Evolutionary conservation across 2,888 invertebrate genomes (phyloP), one percentile per base, ranked within the genome.

Genomic region (Cataglyphis albicans): DNA sequence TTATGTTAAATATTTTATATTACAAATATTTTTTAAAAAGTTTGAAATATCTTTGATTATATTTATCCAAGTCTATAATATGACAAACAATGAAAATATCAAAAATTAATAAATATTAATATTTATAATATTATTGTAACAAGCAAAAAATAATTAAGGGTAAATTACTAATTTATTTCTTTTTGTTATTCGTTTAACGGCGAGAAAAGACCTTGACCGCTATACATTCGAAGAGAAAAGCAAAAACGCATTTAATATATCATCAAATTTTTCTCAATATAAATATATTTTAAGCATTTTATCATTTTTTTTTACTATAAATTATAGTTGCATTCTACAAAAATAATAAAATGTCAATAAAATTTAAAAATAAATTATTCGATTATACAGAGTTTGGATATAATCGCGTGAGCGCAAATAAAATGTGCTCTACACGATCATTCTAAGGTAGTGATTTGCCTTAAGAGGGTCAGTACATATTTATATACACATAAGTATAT

Each of bases 381-480:
- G 55, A 72, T 73, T 29, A 41, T 25, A 61, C 4, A 41, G 18
- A 73, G 41, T 32, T 12, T n/a, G 6, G 12, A 68, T 76, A 55
- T 57, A 55, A 76, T 75, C 44, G 70, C 70, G 76, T 55, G 35
- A 68, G 38, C 18, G 55, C 29, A 76, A 57, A 68, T 67, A n/a
- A 9, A 48, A 32, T 44, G 52, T 52, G 67, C 61, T 41, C 41
- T 64, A 48, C 32, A 21, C 44, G 21, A 65, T 75, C n/a, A n/a
- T 75, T 65, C 65, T 18, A 75, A 55, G 41, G 18, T 38, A 48
- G 52, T 38, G 68, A 67, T 76, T 76, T 76, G 38, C 38, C 1
- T 68, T 68, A 68, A 76, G 38, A 76, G 70, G 70, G 70, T 76
- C 70, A 68, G 29, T 70, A 55, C 68, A 21, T 38, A 15, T 68